phyloP scores from a whole-genome alignment of 1,140 invertebrate species.

The Calliphora vicina region DNA sequence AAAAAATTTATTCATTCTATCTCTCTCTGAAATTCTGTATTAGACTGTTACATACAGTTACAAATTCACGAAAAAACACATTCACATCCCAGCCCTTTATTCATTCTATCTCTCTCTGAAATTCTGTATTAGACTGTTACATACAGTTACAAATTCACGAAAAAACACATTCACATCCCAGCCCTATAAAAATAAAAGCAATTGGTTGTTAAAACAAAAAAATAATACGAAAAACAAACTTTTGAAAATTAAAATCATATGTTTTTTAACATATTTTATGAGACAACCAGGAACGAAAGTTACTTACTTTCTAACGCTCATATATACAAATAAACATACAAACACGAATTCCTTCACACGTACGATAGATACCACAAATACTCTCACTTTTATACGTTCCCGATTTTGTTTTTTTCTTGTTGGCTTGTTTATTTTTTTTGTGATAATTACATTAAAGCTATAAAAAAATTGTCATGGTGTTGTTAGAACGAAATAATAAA shows the following conservation, averaged over 20 bases:
- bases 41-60: too few relatives aligned
- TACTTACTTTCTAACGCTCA: too few relatives aligned
- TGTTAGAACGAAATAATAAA: not conserved
- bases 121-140: too few relatives aligned
- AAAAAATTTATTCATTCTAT: not conserved
- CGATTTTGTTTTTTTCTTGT: not conserved
- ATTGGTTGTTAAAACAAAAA: not conserved
- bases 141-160: not conserved
- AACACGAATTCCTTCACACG: not conserved
- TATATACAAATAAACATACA: not conserved
- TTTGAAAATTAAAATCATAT: slow-evolving; percentile 1
- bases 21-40: too few relatives aligned
- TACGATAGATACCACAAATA: not conserved
- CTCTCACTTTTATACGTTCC: not conserved
- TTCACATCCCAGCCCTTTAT: not conserved
- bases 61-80: not conserved
- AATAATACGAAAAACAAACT: not conserved
- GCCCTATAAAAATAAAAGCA: not conserved
- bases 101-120: too few relatives aligned
- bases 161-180: not conserved
- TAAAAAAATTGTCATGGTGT: slow-evolving; percentile 1
- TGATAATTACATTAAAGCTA: slow-evolving; percentile 8
- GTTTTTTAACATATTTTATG: not conserved
- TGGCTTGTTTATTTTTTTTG: not conserved
- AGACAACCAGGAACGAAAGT: not conserved